These are phyloP conservation scores for Harlomillsia oculata DNA, from an alignment of 1,140 invertebrate genomes.

Conservation along the genomic window DNA sequence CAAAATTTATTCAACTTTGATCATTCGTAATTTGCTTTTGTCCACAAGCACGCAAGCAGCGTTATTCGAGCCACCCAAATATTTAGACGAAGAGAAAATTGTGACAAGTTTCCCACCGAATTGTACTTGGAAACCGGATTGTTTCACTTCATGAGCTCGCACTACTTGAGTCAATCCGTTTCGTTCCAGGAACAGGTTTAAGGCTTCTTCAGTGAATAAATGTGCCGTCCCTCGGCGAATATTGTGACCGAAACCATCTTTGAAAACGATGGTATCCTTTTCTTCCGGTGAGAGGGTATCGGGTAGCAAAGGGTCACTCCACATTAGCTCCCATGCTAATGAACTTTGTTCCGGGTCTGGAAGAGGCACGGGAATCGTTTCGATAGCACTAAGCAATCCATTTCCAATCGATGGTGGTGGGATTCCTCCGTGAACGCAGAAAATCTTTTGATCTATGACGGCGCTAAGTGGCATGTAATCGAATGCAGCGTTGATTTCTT, in stretches of 20 bases:
- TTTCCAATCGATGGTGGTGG: slow-evolving; percentile 54
- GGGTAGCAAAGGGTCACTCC: slow-evolving; percentile 59
- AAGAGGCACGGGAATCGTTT: slow-evolving; percentile 55
- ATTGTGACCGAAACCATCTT: slow-evolving; percentile 60
- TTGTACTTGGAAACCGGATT: slow-evolving; percentile 59
- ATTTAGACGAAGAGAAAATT: slow-evolving; percentile 58
- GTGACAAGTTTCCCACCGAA: slow-evolving; percentile 55
- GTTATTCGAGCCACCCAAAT: slow-evolving; percentile 56
- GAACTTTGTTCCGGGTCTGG: slow-evolving; percentile 55
- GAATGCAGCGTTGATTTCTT: slow-evolving; percentile 57
- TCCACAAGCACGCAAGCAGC: slow-evolving; percentile 55
- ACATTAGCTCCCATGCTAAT: slow-evolving; percentile 64
- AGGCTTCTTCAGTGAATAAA: slow-evolving; percentile 55
- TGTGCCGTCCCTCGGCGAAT: slow-evolving; percentile 57
- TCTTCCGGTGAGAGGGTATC: slow-evolving; percentile 42
- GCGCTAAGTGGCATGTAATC: slow-evolving; percentile 61
- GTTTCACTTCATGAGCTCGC: slow-evolving; percentile 61
- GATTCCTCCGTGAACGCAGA: slow-evolving; percentile 37
- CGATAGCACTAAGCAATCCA: slow-evolving; percentile 44
- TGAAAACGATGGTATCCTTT: slow-evolving; percentile 46
- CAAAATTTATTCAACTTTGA: too few species aligned
- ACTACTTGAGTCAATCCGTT: slow-evolving; percentile 59
- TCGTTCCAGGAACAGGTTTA: slow-evolving; percentile 53
- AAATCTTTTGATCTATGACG: slow-evolving; percentile 53
- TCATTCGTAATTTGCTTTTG: slow-evolving; percentile 46